Percentiles rank a stretch among this genome's conserved stretches.
Evolutionary conservation across 1,140 invertebrate genomes (phyloP).

Genomic region (Orius insidiosus): DNA sequence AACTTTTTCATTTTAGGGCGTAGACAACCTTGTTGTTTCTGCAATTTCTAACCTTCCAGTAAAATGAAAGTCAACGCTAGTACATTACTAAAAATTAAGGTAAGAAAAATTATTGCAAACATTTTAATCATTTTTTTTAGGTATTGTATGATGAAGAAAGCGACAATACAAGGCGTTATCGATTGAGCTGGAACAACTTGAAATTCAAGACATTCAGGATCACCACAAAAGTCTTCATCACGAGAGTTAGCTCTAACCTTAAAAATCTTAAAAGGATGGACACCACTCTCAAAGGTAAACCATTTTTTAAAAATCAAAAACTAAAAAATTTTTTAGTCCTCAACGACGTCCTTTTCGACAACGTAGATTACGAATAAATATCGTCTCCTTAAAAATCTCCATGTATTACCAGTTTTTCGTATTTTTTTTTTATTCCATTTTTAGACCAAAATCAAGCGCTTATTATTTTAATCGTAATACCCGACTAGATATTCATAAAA

Average conservation of each 20-base stretch:
- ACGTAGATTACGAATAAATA: slow-evolving; percentile 19
- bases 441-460: neutral
- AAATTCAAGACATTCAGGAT: slow-evolving; percentile 24
- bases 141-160: slow-evolving; percentile 25
- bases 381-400: neutral
- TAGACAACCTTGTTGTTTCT: slow-evolving; percentile 38
- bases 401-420: neutral
- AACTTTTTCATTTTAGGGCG: slow-evolving; percentile 22
- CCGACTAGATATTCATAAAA: neutral
- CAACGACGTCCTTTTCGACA: slow-evolving; percentile 22
- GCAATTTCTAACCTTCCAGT: slow-evolving; percentile 37
- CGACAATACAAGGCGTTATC: slow-evolving; percentile 23
- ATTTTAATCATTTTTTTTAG: slow-evolving; percentile 18
- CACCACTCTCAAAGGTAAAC: slow-evolving; percentile 35
- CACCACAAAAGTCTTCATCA: slow-evolving; percentile 25
- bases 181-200: slow-evolving; percentile 26
- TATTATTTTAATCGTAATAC: neutral
- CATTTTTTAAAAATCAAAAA: neutral
- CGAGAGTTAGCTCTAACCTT: slow-evolving; percentile 37
- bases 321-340: slow-evolving; percentile 18
- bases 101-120: slow-evolving; percentile 17
- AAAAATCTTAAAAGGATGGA: slow-evolving; percentile 39
- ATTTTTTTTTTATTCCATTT: slow-evolving; percentile 4
- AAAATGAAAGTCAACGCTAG: slow-evolving; percentile 34
- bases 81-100: slow-evolving; percentile 33